phyloP scores from a whole-genome alignment of 2,113 vertebrate genomes.

The Sander vitreus region DNA sequence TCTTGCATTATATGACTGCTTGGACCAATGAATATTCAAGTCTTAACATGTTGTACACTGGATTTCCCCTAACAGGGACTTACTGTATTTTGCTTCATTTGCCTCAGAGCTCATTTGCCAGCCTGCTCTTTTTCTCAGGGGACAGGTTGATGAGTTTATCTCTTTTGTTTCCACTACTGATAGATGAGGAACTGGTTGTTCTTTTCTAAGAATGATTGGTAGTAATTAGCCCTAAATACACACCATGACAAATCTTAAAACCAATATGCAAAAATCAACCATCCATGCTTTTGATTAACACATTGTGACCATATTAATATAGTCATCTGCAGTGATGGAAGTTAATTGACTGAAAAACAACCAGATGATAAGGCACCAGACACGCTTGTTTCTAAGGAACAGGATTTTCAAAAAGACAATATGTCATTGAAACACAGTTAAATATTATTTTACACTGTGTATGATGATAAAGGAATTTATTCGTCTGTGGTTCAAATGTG shows the following conservation, averaged over 20 bases:
- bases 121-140: constrained; percentile 44
- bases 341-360: constrained; percentile 78
- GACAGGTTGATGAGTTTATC: constrained; percentile 67
- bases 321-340: constrained; percentile 75
- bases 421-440: constrained; percentile 54
- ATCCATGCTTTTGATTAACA: constrained; percentile 78
- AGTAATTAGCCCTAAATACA: constrained; percentile 70
- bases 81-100: constrained; percentile 53
- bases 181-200: constrained; percentile 54
- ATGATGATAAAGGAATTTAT: constrained; percentile 24
- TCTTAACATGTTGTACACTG: constrained; percentile 35
- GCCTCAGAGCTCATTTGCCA: constrained; percentile 60
- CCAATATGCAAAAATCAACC: constrained; percentile 73
- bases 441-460: constrained; percentile 36
- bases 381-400: constrained; percentile 55
- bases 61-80: constrained; percentile 30
- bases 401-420: constrained; percentile 68
- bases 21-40: constrained; percentile 11
- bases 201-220: constrained; percentile 48
- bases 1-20: constrained; percentile 9
- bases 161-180: constrained; percentile 63
- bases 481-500: constrained; percentile 10
- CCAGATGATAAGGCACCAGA: constrained; percentile 73
- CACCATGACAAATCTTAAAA: constrained; percentile 72
- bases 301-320: constrained; percentile 78